Evolutionary conservation across 1,140 invertebrate species (phyloP).

Genomic region (Leptinotarsa undecemlineata): DNA sequence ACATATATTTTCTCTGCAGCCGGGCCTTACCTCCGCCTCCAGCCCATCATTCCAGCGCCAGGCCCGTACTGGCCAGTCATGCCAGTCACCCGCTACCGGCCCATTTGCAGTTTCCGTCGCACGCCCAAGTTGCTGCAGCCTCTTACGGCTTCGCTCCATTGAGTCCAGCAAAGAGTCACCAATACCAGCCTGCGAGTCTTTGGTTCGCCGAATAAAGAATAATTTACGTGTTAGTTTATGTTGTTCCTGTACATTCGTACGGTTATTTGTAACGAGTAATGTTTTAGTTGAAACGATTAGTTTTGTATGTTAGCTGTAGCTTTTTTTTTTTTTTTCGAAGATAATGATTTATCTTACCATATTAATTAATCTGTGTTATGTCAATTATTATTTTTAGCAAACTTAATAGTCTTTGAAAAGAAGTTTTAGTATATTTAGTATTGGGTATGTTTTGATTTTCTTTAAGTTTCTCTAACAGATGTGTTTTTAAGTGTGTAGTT

Average conservation of each 20-base stretch:
- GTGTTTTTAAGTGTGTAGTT: constrained; percentile 19
- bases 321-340: constrained; percentile 7
- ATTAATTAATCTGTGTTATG: constrained; percentile 29
- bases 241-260: no score
- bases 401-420: neutral
- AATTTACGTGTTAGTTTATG: neutral
- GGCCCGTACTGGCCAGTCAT: constrained; percentile 74
- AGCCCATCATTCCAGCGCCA: constrained; percentile 78
- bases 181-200: constrained; percentile 71
- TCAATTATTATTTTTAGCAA: neutral
- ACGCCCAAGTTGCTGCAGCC: constrained; percentile 65
- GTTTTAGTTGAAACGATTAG: constrained; percentile 7
- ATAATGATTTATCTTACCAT: constrained; percentile 27
- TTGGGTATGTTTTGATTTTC: constrained; percentile 5
- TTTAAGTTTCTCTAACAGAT: constrained; percentile 11
- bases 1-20: constrained; percentile 55
- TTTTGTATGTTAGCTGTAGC: neutral
- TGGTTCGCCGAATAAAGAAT: constrained; percentile 72
- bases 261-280: constrained; percentile 4
- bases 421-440: neutral
- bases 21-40: constrained; percentile 79
- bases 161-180: constrained; percentile 72
- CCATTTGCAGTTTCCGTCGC: constrained; percentile 78
- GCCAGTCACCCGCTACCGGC: constrained; percentile 80
- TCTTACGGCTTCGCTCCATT: constrained; percentile 71